These are phyloP conservation scores for Drosophila tani DNA, from an alignment of 1,140 invertebrate species.

Conservation along the genomic window DNA sequence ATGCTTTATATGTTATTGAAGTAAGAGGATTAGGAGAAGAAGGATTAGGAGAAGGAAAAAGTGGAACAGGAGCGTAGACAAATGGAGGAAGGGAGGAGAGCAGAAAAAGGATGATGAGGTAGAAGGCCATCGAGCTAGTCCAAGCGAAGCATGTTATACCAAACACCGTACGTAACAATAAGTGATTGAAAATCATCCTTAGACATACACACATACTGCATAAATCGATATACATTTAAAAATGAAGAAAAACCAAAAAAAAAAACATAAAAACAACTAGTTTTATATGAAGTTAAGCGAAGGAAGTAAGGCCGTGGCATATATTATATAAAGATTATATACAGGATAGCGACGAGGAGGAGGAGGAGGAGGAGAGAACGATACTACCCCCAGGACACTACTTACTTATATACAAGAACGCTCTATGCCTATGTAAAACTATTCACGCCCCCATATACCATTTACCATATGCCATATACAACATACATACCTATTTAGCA, in stretches of 20 bases:
- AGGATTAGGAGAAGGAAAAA: constrained; percentile 3
- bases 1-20: constrained; percentile 72
- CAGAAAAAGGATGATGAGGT: constrained; percentile 1
- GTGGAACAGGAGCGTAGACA: constrained; percentile 20
- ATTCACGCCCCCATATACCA: constrained; percentile 26
- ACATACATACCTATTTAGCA: neutral
- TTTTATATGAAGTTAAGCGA: constrained; percentile 69
- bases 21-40: constrained; percentile 8
- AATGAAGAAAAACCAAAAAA: constrained; percentile 22
- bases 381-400: constrained; percentile 45
- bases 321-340: constrained; percentile 64
- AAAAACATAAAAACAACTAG: constrained; percentile 54
- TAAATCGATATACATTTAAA: constrained; percentile 61
- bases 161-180: constrained; percentile 85
- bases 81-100: constrained; percentile 15
- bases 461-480: constrained; percentile 11
- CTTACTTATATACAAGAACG: constrained; percentile 35
- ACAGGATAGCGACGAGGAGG: constrained; percentile 22
- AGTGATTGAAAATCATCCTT: constrained; percentile 84
- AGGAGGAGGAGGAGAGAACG: constrained; percentile 15
- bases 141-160: constrained; percentile 76
- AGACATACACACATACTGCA: constrained; percentile 67
- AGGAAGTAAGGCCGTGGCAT: constrained; percentile 45
- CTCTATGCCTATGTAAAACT: constrained; percentile 35
- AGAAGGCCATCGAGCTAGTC: constrained; percentile 50